These are phyloP conservation scores for Serrognathus titanus DNA, from an alignment of 2,888 invertebrate genomes.

Conservation along the genomic window DNA sequence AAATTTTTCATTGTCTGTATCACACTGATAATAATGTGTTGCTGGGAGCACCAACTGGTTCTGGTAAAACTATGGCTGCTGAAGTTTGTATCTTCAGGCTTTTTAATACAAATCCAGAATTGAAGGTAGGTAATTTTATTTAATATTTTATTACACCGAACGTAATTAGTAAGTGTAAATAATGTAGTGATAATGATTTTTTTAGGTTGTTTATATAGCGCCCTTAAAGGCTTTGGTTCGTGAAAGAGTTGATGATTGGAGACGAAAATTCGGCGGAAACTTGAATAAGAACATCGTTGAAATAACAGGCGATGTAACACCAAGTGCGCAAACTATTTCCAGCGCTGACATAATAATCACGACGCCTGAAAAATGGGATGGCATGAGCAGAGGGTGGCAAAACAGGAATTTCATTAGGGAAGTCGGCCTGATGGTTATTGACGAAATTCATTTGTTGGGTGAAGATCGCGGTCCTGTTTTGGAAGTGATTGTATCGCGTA, in stretches of 20 bases:
- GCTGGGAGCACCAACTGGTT: conserved; percentile 92
- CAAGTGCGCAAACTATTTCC: conserved; percentile 79
- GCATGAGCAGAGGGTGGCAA: conserved; percentile 97
- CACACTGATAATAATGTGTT: conserved; percentile 92
- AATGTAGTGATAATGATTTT: no score
- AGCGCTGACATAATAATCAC: conserved; percentile 92
- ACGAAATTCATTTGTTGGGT: conserved; percentile 96
- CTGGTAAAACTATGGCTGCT: conserved; percentile 97
- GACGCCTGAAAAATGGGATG: conserved; percentile 99
- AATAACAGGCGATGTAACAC: conserved; percentile 90
- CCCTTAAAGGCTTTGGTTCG: conserved; percentile 96
- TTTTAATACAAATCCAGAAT: conserved; percentile 74
- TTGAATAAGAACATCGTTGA: conserved; percentile 86
- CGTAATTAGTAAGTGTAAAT: no score
- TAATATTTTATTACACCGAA: no score
- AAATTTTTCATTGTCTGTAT: conserved; percentile 94
- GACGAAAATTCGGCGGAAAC: conserved; percentile 67
- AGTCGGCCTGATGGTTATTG: conserved; percentile 90
- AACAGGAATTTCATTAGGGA: conserved; percentile 90
- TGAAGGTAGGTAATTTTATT: no score
- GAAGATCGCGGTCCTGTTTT: conserved; percentile 86
- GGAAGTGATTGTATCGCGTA: conserved; percentile 96
- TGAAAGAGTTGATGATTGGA: conserved; percentile 96
- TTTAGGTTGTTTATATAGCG: conserved; percentile 93
- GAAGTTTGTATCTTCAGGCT: conserved; percentile 96